Evolutionary conservation across 2,797 vertebrate genomes (phyloP), one percentile per base, ranked within the genome.

Genomic region (Erpetoichthys calabaricus): DNA sequence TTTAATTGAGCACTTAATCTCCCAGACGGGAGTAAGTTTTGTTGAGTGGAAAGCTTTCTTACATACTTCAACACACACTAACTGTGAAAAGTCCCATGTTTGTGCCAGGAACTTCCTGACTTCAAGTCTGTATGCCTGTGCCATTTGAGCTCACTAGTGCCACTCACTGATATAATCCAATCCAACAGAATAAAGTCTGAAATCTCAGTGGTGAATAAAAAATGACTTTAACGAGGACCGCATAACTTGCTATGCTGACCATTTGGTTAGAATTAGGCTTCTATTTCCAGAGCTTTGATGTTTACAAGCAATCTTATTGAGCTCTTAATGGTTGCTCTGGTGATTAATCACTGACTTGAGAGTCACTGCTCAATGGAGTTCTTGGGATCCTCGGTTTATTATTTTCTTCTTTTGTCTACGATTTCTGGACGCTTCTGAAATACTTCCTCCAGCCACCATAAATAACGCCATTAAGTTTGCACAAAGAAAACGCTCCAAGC

Each of bases 361-460:
- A 80, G 79, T 72, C 77, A 61, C 62, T 67, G 77, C 81, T 73
- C 64, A 64, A 64, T 68, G 80, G 74, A 79, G 80, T 71, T 67
- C 72, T 73, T 75, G 74, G 71, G 70, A 75, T 79, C 82, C 72
- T 6, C 8, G 67, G 74, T 75, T 70, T 64, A 71, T 84, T 72
- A 84, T 85, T 84, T 85, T 77, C 81, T 80, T 82, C 84, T 82
- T 78, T 77, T 81, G 74, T 77, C 74, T 72, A 75, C 65, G 82
- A 79, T 86, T 85, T 88, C 90, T 86, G 87, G 86, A 81, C 81
- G 81, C 79, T 78, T 71, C 73, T 77, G 53, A 70, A 71, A 77
- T 74, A 64, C 67, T 66, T 68, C 72, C 77, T 73, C 72, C 69
- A 66, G 73, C 73, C 67, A 64, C 76, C 84, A 85, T 89, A 89